Base-by-base conservation (phyloP, 2,113 vertebrate species). In the Sinosuthora webbiana region DNA sequence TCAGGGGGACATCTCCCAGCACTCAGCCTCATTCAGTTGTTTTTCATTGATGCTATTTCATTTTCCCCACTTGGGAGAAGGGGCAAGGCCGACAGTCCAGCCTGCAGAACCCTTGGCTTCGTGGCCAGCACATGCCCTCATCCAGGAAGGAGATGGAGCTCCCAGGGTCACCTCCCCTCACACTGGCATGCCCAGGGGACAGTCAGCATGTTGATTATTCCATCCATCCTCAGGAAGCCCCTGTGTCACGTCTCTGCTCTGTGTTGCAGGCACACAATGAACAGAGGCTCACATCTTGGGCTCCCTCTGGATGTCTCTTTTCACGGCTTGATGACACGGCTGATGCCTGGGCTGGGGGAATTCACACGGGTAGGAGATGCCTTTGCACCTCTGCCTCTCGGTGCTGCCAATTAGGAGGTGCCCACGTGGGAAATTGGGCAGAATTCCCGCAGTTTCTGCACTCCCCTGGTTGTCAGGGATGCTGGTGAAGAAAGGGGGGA, bases 211-310 rank as follows among this genome's bases (percentile, higher is more conserved):
- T 22, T 27, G 11, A 60, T 68, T 59, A 85, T 39, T 19, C 53
- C 47, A 28, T 35, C 27, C 39, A 65, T 37, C 50, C 68, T 84
- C 64, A 10, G 73, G 55, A 56, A 77, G 23, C 50, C 69, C 59
- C 42, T 5, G 47, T n/a, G 16, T 41, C 65, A 6, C 5, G 13
- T 25, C 80, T 24, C 60, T 87, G 73, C 24, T 44, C 68, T 57
- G 45, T 0, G 0, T n/a, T 19, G 13, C 57, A 33, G 30, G 31
- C 41, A 37, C 39, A 14, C 10, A 47, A 11, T 0, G 2, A 56
- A 4, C 47, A 42, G 33, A 47, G 27, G 10, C 53, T 76, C 47
- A 22, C 71, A 44, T 39, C 67, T 35, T 23, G 41, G 19, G 13
- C 50, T 71, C 62, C 12, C n/a, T 74, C 45, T 49, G 73, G 50